Conservation (phyloP, 2,888 invertebrate genomes). For the Aphrophora alni region DNA sequence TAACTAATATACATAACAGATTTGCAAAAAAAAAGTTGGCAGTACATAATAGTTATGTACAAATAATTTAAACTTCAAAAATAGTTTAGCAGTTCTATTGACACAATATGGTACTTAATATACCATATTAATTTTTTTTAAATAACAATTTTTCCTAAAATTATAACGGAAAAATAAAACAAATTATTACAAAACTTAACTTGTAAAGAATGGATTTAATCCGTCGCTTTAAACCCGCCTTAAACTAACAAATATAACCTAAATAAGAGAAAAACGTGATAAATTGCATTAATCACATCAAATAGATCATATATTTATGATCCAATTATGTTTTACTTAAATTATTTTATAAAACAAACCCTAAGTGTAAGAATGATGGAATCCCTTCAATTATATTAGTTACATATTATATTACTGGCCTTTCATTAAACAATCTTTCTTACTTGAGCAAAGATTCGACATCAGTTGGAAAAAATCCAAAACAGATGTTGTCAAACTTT, state of each 20-base stretch:
- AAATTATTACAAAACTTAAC: neutral
- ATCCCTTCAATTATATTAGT: neutral
- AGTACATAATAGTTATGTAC: neutral
- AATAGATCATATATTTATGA: too few relatives aligned
- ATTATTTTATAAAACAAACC: too few relatives aligned
- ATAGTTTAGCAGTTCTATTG: too few relatives aligned
- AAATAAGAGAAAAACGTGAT: too few relatives aligned
- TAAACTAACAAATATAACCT: neutral
- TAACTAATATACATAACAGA: neutral
- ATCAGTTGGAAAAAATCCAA: neutral
- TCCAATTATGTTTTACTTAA: too few relatives aligned
- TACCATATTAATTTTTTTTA: too few relatives aligned
- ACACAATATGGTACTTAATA: too few relatives aligned
- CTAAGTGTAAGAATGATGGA: neutral
- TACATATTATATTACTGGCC: neutral
- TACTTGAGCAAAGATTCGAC: neutral
- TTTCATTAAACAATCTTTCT: neutral
- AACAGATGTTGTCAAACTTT: neutral
- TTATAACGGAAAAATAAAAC: neutral
- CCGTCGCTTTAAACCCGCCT: neutral
- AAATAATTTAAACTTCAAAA: too few relatives aligned
- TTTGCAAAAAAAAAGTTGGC: neutral
- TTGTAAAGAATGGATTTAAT: neutral
- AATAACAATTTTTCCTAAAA: too few relatives aligned
- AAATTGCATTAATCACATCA: too few relatives aligned